Evolutionary conservation across 2,113 vertebrate genomes (phyloP), one percentile per base, ranked within the genome.

Genomic region (Pomatostomus ruficeps): DNA sequence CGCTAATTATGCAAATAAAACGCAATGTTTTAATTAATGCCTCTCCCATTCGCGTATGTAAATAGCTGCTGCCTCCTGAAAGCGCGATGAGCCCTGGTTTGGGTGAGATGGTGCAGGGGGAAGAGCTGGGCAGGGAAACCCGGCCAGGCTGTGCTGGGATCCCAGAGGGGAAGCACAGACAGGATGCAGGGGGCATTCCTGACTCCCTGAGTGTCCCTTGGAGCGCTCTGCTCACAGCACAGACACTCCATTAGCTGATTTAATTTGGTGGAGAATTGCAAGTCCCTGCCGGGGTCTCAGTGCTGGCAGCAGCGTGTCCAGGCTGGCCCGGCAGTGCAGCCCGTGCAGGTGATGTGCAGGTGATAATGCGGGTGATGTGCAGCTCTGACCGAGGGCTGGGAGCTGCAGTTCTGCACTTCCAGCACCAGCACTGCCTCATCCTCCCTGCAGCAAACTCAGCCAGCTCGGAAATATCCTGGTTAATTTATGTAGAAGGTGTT

Each of bases 1-100:
- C 68, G 10, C 73, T 81, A 95, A 96, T 97, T 95, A 92, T 94
- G 94, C 83, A 95, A 96, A 96, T 95, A 86, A 85, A 95, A 92
- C 75, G 33, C 66, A 79, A 19, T 38, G 72, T 90, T 90, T 95
- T 94, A 91, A 96, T 96, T 94, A 92, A 67, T 68, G 46, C 77
- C 57, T 54, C 46, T 84, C 63, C 80, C 70, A 90, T 87, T 91
- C 92, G 49, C 26, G 19, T 61, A 52, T 86, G 93, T 90, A 88
- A 96, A 90, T 87, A 76, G 46, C 83, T 4, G 1, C 82, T 92
- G 85, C 40, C 31, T 78, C 59, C 86, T 51, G 55, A 52, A 68
- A 63, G 66, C 26, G 0, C n/a, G 70, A 46, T 3, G 23, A 87
- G 57, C 51, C 85, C 33, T 21, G 36, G n/a, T 14, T 71, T 22